Base-by-base conservation (phyloP, 2,113 vertebrate species). In the Laticauda laticaudata region DNA sequence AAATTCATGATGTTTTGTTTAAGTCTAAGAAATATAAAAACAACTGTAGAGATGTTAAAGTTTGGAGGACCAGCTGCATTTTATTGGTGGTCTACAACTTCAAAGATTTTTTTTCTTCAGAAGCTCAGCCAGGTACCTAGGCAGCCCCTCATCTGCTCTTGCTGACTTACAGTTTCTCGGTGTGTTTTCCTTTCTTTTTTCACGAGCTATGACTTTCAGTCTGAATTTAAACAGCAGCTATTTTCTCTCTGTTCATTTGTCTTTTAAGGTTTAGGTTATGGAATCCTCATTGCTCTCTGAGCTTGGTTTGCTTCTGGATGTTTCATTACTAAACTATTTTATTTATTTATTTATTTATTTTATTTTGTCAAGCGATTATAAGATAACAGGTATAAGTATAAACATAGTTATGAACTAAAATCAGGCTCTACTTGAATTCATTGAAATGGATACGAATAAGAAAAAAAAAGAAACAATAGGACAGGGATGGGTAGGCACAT, bases 41-140 rank as follows among this genome's bases (percentile, higher is more conserved):
- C 91, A 64, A 0, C 0, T 0, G 95, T 93, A 93, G 95, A 93
- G 94, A 94, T 95, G 92, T 92, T 92, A 95, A 93, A 96, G 96
- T 93, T 90, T 94, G 96, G 94, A 94, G 94, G 92, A 93, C 97
- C 97, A 97, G 97, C 97, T 98, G 97, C 94, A 45, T 96, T 97
- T 98, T 98, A 98, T 97, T 98, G 97, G 95, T 96, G 26, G 57
- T 96, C 97, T 97, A 97, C 95, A 96, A 96, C 97, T 98, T 98
- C 98, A 98, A 98, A 98, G 97, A 75, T 43, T 97, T 97, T 97
- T 64, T 95, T 95, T 95, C 93, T 96, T 96, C 97, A 95, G 96
- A 97, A 98, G 94, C 94, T 88, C 92, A 91, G 90, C 93, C 95
- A 97, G 97, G 97, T 97, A 97, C 89, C 0, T 81, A 91, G 95